Base-by-base conservation (phyloP, 2,113 vertebrate species). In the Sphyrna mokarran region DNA sequence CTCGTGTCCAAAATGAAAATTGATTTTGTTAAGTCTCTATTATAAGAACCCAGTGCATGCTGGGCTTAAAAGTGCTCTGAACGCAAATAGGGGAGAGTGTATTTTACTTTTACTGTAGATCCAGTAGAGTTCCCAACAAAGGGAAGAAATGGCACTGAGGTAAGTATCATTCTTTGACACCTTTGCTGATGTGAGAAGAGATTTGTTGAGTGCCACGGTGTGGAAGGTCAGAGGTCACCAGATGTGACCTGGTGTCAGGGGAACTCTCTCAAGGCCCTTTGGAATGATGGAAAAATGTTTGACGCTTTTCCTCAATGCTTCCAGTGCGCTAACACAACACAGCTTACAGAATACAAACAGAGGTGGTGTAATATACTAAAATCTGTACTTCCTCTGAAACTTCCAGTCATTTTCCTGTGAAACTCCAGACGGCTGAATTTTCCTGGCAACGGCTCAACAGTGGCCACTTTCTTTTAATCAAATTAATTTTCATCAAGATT, bases 391-490 rank as follows among this genome's bases (percentile, higher is more conserved):
- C 98, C 98, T 98, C 98, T 98, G 98, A 98, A 98, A 98, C 97
- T 98, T 98, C 98, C 98, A 98, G 98, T 96, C 97, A 98, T 98
- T 98, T 98, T 97, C 98, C 98, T 98, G 98, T 98, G 98, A 97
- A 98, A 99, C 98, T 99, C 99, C 98, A 99, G 97, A 98, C 98
- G 98, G 98, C 98, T 99, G 98, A 99, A 98, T 98, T 98, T 99
- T 99, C 98, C 98, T 99, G 98, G 98, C 98, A 97, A 96, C 96
- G 95, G 96, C 97, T 97, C 98, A 98, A 98, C 98, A 98, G 97
- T 97, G 97, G 96, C 97, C 97, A 97, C 96, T 96, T 97, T 96
- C 96, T 96, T 96, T 96, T 96, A 97, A 97, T 97, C 97, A 97
- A 97, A 97, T 97, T 97, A 97, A 95, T 96, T 97, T 97, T 97